Conservation (phyloP, 1,140 invertebrate genomes). For the Phenacoccus solenopsis region DNA sequence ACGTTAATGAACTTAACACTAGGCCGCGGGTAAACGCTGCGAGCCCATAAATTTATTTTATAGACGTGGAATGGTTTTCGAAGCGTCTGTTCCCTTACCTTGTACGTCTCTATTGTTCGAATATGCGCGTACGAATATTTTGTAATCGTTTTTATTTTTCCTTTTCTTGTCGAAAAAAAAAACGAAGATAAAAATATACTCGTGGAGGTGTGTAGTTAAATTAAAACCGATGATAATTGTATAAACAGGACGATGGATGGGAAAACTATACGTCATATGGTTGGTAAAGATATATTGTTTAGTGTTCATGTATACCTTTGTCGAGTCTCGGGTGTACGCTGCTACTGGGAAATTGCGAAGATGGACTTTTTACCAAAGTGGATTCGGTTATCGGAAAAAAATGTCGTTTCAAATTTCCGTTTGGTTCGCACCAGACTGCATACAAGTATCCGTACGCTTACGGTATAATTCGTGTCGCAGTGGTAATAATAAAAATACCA, state of each 20-base stretch:
- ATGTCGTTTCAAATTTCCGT: no score
- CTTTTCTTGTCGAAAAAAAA: no score
- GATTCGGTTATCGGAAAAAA: not conserved
- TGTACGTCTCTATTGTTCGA: not conserved
- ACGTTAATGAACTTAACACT: slow-evolving; percentile 2
- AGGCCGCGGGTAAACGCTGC: not conserved
- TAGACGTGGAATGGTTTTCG: no score
- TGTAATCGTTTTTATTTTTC: not conserved
- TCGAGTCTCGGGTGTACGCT: no score
- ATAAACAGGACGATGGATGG: not conserved
- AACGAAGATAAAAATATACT: not conserved
- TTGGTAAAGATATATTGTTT: no score
- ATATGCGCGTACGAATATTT: no score
- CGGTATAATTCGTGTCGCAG: no score
- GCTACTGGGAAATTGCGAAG: no score
- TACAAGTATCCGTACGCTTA: not conserved
- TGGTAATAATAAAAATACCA: not conserved
- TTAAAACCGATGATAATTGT: slow-evolving; percentile 3
- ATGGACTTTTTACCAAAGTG: not conserved
- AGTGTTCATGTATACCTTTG: no score
- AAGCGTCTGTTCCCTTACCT: not conserved
- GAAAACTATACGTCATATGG: not conserved
- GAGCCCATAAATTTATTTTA: not conserved
- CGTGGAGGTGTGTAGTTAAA: no score
- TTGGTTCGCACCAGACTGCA: no score